Conservation (phyloP, 2,888 invertebrate genomes). For the Clepsis dumicolana region DNA sequence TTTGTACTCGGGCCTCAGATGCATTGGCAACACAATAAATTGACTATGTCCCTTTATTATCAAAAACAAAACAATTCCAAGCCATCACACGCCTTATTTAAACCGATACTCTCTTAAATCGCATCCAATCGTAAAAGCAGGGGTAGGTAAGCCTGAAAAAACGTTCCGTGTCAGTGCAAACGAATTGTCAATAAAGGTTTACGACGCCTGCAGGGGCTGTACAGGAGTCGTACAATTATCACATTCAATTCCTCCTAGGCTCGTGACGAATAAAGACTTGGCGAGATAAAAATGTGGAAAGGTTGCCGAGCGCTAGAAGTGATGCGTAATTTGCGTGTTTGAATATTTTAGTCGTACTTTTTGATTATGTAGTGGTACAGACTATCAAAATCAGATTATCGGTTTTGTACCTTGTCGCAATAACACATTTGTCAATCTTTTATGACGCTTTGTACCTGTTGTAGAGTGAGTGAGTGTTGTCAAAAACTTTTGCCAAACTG, state of each 20-base stretch:
- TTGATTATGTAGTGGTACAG: too few species aligned
- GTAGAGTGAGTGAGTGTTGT: too few species aligned
- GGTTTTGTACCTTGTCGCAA: too few species aligned
- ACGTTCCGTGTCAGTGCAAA: constrained; percentile 56
- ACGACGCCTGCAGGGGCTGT: constrained; percentile 47
- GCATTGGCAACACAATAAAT: background rate
- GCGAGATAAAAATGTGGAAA: constrained; percentile 15
- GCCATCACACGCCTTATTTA: constrained; percentile 48
- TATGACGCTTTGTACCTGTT: too few species aligned
- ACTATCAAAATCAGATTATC: too few species aligned
- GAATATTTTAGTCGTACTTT: too few species aligned
- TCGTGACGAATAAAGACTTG: constrained; percentile 11
- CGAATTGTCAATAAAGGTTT: constrained; percentile 61
- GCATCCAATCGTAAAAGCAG: constrained; percentile 45
- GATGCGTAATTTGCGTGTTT: background rate
- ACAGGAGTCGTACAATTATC: constrained; percentile 43
- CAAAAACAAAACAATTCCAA: constrained; percentile 10
- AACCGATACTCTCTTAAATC: constrained; percentile 35
- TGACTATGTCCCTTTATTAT: background rate
- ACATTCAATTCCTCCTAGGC: constrained; percentile 18
- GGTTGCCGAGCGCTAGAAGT: constrained; percentile 11
- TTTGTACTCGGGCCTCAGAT: too few species aligned
- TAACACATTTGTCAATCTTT: too few species aligned
- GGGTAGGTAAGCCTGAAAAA: constrained; percentile 52
- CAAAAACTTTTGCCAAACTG: too few species aligned